Base-by-base conservation (phyloP, 2,888 invertebrate species). In the Melipona beecheii region DNA sequence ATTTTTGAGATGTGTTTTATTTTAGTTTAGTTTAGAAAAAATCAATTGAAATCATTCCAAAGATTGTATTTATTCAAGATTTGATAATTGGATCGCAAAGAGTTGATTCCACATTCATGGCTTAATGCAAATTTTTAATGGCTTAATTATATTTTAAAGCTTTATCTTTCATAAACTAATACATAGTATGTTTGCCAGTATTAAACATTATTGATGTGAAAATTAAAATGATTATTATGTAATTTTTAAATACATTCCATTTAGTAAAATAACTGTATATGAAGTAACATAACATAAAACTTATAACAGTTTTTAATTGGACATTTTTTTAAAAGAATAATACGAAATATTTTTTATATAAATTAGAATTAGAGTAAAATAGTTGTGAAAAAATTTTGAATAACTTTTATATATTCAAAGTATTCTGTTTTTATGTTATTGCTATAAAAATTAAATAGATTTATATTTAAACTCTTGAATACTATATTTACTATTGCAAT, bases 81-180 rank as follows among this genome's bases (percentile, higher is more conserved):
- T 27, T 49, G 54, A 66, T 31, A 50, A 72, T 71, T 68, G 83
- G 83, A 83, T 68, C 49, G 75, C 83, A 83, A 83, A 83, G 83
- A 72, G 83, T 83, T 83, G 75, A 83, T 83, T 54, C 15, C 74
- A 72, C 36, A 75, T 68, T 75, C 68, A 83, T 74, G 66, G 50
- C 68, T 72, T 62, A 75, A 62, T 69, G 72, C 62, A 68, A 83
- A 66, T 68, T 81, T 82, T 82, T 64, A 62, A 75, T 72, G 72
- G 72, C 75, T 83, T 83, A 75, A 75, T 75, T 71, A 75, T 83
- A 68, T 68, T 72, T 78, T 72, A 68, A 83, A 68, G 76, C 83
- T 75, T 83, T 83, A 72, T 82, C 62, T 72, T 83, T 83, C 83
- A 62, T 83, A 83, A 75, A 72, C 43, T 83, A 72, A 75, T 83